A percentile compares a stretch with the other conserved stretches of the same genome.
phyloP scores from a whole-genome alignment of 1,140 invertebrate genomes.

The Hyphantria cunea region DNA sequence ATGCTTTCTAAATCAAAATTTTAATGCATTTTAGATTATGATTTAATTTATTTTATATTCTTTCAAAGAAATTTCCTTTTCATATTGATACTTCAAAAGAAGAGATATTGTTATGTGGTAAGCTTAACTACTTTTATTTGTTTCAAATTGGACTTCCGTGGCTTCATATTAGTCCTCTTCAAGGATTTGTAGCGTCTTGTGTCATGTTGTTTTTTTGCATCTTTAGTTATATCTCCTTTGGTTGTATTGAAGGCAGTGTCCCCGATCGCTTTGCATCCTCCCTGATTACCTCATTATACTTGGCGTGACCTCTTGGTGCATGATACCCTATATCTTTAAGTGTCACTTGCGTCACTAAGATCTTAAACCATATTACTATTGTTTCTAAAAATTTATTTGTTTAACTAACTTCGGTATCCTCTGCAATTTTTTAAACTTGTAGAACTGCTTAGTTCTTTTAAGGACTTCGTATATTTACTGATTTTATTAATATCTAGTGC shows the following conservation, averaged over 20 bases:
- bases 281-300: slow-evolving; percentile 70
- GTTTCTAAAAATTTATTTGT: slow-evolving; percentile 47
- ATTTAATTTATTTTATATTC: slow-evolving; percentile 45
- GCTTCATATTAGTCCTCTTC: slow-evolving; percentile 51
- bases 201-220: slow-evolving; percentile 63
- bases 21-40: slow-evolving; percentile 47
- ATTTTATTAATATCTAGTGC: slow-evolving; percentile 35
- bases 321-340: slow-evolving; percentile 54
- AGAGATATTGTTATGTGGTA: slow-evolving; percentile 52
- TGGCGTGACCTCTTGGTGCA: slow-evolving; percentile 81
- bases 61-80: slow-evolving; percentile 43
- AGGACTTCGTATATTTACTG: slow-evolving; percentile 36
- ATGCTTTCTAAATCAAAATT: slow-evolving; percentile 55
- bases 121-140: slow-evolving; percentile 52
- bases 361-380: slow-evolving; percentile 45
- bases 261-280: slow-evolving; percentile 80
- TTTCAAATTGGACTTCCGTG: slow-evolving; percentile 47
- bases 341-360: slow-evolving; percentile 41
- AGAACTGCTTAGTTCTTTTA: slow-evolving; percentile 70
- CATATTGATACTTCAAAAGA: slow-evolving; percentile 50
- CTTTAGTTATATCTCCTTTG: slow-evolving; percentile 71
- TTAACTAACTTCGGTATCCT: slow-evolving; percentile 54
- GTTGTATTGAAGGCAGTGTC: slow-evolving; percentile 80
- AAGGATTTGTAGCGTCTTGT: slow-evolving; percentile 57
- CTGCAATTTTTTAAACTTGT: slow-evolving; percentile 53